phyloP scores from a whole-genome alignment of 2,888 invertebrate genomes.

The Erebia ligea region DNA sequence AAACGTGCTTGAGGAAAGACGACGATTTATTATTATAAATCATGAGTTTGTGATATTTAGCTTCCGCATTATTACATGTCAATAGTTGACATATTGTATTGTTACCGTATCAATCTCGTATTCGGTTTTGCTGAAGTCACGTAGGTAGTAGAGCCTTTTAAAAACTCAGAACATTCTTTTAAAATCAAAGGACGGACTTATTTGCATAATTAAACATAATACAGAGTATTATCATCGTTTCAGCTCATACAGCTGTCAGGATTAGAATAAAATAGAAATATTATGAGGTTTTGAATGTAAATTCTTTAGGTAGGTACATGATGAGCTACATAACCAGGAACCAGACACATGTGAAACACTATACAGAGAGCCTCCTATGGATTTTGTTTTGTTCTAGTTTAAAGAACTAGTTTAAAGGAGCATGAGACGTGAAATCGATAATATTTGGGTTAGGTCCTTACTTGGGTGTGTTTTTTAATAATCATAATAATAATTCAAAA shows the following conservation, averaged over 20 bases:
- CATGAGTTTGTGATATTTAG: background rate
- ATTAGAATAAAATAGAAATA: no score
- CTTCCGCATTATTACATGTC: constrained; percentile 1
- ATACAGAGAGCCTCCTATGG: background rate
- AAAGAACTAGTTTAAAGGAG: background rate
- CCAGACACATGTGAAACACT: no score
- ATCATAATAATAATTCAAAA: background rate
- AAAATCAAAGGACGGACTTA: no score
- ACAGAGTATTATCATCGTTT: no score
- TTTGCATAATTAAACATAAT: no score
- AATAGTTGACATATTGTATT: background rate
- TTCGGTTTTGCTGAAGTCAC: background rate
- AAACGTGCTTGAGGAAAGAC: constrained; percentile 18
- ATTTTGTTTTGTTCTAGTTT: constrained; percentile 4
- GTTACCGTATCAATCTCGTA: background rate
- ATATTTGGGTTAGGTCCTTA: constrained; percentile 4
- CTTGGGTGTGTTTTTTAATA: background rate
- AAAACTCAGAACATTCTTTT: no score
- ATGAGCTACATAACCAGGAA: no score
- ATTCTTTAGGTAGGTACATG: no score
- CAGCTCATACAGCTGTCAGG: no score
- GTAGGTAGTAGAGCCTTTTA: background rate
- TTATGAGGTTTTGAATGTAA: no score
- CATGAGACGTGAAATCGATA: background rate
- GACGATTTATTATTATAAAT: background rate